Conservation (phyloP, 2,888 invertebrate genomes). For the Cotesia congregata region DNA sequence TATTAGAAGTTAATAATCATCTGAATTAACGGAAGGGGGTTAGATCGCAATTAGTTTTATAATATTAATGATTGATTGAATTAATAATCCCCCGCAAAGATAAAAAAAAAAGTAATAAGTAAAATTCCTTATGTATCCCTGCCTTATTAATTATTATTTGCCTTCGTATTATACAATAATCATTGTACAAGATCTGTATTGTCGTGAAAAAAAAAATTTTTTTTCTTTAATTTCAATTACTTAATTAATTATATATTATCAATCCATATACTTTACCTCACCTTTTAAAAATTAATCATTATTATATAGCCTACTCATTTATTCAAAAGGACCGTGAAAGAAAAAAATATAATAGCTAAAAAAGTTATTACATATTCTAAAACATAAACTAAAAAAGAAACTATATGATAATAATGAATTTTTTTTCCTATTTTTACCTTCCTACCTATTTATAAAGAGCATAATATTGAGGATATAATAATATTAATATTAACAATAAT, state of each 20-base stretch:
- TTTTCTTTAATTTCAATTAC: constrained; percentile 22
- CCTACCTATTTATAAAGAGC: constrained; percentile 68
- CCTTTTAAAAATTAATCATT: constrained; percentile 39
- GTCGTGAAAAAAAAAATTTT: constrained; percentile 35
- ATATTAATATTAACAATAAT: constrained; percentile 70
- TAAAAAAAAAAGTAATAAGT: constrained; percentile 40
- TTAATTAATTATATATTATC: constrained; percentile 25
- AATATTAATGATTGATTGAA: constrained; percentile 51
- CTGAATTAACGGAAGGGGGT: constrained; percentile 43
- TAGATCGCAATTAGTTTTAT: constrained; percentile 57
- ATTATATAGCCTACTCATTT: constrained; percentile 44
- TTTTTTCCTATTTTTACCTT: constrained; percentile 44
- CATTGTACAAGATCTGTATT: constrained; percentile 51
- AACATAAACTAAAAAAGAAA: not conserved
- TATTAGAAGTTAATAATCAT: constrained; percentile 8
- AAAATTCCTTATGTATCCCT: constrained; percentile 37
- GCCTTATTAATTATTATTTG: constrained; percentile 47
- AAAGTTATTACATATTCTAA: constrained; percentile 10
- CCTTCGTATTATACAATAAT: constrained; percentile 49
- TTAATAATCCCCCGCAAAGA: constrained; percentile 42
- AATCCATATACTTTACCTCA: constrained; percentile 5
- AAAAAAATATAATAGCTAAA: not conserved
- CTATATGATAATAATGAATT: constrained; percentile 10
- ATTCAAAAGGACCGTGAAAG: constrained; percentile 31
- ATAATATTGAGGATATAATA: constrained; percentile 70